Evolutionary conservation across 2,888 invertebrate species (phyloP).

Genomic region (Sussaba pulchella): DNA sequence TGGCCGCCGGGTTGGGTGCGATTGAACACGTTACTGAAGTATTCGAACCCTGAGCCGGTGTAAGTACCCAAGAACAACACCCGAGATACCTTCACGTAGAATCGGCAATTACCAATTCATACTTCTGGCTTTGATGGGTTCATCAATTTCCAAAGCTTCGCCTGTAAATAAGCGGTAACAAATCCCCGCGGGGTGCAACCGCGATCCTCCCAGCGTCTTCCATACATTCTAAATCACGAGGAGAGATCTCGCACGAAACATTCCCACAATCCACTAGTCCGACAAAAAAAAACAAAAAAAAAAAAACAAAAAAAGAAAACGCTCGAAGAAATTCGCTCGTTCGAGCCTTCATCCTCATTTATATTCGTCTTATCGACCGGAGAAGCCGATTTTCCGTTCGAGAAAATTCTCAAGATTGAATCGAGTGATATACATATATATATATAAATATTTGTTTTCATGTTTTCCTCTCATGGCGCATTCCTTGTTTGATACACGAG

Average conservation of each 20-base stretch:
- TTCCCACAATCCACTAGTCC: constrained; percentile 41
- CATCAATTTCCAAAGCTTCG: constrained; percentile 50
- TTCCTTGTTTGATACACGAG: constrained; percentile 4
- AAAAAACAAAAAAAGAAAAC: constrained; percentile 31
- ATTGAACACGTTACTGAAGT: constrained; percentile 86
- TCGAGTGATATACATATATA: constrained; percentile 18
- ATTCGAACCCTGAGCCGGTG: constrained; percentile 82
- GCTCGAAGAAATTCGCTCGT: constrained; percentile 16
- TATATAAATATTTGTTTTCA: constrained; percentile 30
- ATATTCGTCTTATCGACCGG: constrained; percentile 21
- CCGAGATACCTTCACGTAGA: constrained; percentile 47
- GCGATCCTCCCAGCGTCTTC: constrained; percentile 30
- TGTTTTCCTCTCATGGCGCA: constrained; percentile 51
- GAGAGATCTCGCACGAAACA: constrained; percentile 6
- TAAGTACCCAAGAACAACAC: constrained; percentile 70
- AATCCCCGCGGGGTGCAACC: constrained; percentile 19
- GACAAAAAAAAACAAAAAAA: constrained; percentile 31
- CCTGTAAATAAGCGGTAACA: constrained; percentile 55
- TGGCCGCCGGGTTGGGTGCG: constrained; percentile 90
- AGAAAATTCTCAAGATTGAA: constrained; percentile 32
- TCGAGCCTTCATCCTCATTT: constrained; percentile 10
- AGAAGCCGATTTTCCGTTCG: constrained; percentile 25
- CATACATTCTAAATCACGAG: constrained; percentile 50
- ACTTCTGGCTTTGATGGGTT: constrained; percentile 56
- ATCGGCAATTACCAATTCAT: constrained; percentile 47